A percentile compares a stretch with the other conserved stretches of the same genome.
These are phyloP conservation scores for Diachasmimorpha longicaudata DNA, from an alignment of 1,140 invertebrate genomes.

Conservation along the genomic window DNA sequence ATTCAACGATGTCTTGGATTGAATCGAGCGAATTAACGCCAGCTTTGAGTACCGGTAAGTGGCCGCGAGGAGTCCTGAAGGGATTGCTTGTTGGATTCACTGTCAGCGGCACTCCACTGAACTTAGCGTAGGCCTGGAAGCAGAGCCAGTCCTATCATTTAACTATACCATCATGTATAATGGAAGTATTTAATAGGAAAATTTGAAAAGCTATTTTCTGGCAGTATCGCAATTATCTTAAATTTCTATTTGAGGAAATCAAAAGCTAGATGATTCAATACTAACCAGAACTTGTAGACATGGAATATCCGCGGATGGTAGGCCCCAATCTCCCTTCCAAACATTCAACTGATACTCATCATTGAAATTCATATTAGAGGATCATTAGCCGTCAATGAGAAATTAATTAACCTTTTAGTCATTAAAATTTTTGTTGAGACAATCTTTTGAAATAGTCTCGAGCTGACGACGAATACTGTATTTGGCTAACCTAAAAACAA, in stretches of 20 bases:
- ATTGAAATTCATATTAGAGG: constrained; percentile 26
- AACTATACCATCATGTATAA: too few relatives aligned
- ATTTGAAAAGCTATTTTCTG: too few relatives aligned
- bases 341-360: constrained; percentile 68
- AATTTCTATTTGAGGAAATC: too few relatives aligned
- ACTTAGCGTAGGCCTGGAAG: constrained; percentile 76
- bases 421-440: not conserved
- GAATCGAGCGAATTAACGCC: constrained; percentile 66
- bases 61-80: constrained; percentile 70
- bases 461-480: not conserved
- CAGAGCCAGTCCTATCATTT: constrained; percentile 32
- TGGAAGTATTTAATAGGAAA: too few relatives aligned
- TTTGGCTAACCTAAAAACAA: not conserved
- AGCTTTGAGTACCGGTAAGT: constrained; percentile 73
- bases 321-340: constrained; percentile 83
- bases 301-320: constrained; percentile 80
- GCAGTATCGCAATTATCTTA: too few relatives aligned
- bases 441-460: not conserved
- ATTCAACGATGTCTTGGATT: constrained; percentile 70
- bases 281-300: constrained; percentile 81
- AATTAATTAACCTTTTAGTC: not conserved
- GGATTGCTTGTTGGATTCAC: constrained; percentile 74
- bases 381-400: not conserved
- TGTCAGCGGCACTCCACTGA: constrained; percentile 72
- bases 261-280: constrained; percentile 25